These are phyloP conservation scores for Oenanthe oenanthe DNA, from an alignment of 2,113 vertebrate species.

Conservation along the genomic window DNA sequence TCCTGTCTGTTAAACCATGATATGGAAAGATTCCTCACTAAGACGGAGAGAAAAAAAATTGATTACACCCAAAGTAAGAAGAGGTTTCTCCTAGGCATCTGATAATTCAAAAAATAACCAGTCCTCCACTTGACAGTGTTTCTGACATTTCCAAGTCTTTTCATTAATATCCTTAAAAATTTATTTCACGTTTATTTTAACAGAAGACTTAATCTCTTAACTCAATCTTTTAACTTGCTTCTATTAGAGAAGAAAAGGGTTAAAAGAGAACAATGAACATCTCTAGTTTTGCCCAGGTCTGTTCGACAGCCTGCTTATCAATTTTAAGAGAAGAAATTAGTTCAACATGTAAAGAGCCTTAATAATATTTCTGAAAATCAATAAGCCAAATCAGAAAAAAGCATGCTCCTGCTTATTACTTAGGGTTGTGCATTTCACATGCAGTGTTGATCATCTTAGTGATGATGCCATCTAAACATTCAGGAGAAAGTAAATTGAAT, in stretches of 20 bases:
- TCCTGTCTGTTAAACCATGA: neutral
- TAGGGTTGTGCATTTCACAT: neutral
- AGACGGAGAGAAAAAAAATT: neutral
- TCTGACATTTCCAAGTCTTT: neutral
- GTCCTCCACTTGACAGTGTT: neutral
- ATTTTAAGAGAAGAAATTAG: neutral
- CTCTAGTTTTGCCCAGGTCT: neutral
- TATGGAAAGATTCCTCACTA: neutral
- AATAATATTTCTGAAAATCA: neutral
- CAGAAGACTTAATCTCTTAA: neutral
- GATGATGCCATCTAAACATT: neutral
- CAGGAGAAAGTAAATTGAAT: neutral
- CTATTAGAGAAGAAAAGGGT: neutral
- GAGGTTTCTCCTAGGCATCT: neutral
- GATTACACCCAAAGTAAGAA: neutral
- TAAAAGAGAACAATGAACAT: neutral
- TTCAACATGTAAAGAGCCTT: neutral
- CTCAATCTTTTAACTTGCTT: neutral
- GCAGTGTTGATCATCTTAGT: neutral
- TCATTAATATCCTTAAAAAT: neutral
- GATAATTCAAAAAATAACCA: neutral
- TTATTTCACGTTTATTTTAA: neutral
- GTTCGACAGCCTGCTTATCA: neutral
- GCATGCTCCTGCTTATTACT: neutral
- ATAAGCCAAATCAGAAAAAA: neutral